Conservation (phyloP, 2,888 invertebrate genomes). For the Hoplodrina blanda region DNA sequence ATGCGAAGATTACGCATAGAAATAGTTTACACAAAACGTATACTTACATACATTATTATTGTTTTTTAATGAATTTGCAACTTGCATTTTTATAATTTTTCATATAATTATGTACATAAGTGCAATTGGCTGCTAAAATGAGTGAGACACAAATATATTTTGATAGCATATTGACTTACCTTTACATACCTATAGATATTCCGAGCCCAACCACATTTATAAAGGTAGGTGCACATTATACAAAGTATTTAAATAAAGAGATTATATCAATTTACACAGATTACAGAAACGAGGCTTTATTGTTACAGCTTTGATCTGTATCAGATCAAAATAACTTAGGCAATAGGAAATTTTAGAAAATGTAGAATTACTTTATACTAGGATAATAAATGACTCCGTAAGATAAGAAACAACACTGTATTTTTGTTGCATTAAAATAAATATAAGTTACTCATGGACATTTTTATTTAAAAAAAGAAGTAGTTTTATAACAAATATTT, state of each 20-base stretch:
- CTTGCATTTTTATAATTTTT: slow-evolving; percentile 54
- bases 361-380: slow-evolving; percentile 37
- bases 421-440: slow-evolving; percentile 67
- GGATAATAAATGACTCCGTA: slow-evolving; percentile 45
- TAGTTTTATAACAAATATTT: not conserved
- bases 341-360: slow-evolving; percentile 54
- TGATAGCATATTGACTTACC: slow-evolving; percentile 14
- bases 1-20: slow-evolving; percentile 15
- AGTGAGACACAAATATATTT: slow-evolving; percentile 28
- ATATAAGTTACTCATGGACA: slow-evolving; percentile 59
- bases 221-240: slow-evolving; percentile 6
- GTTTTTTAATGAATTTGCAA: slow-evolving; percentile 33
- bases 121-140: slow-evolving; percentile 36
- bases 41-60: slow-evolving; percentile 18
- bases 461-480: slow-evolving; percentile 14
- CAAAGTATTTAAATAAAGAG: slow-evolving; percentile 36
- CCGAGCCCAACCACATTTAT: not conserved
- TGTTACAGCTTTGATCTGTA: slow-evolving; percentile 83
- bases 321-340: slow-evolving; percentile 80
- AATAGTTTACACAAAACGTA: slow-evolving; percentile 29
- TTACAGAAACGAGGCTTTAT: slow-evolving; percentile 80
- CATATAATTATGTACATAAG: slow-evolving; percentile 47
- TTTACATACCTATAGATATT: not conserved
- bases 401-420: slow-evolving; percentile 60
- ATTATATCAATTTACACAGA: slow-evolving; percentile 56